Evolutionary conservation across 2,797 vertebrate species (phyloP).

Genomic region (Prionace glauca): DNA sequence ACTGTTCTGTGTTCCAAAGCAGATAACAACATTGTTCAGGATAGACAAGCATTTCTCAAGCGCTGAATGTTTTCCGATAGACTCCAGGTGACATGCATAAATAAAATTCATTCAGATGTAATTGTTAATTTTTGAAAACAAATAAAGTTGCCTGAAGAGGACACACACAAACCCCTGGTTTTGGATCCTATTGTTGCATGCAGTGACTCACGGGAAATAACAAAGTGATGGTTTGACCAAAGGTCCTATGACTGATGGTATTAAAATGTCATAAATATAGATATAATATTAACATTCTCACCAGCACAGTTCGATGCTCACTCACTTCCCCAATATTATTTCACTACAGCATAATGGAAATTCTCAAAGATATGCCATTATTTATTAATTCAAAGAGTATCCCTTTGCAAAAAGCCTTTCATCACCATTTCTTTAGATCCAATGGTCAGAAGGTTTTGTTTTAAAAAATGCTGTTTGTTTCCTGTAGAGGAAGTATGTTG

Average conservation of each 20-base stretch:
- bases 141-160: neutral
- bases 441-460: neutral
- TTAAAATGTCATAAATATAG: neutral
- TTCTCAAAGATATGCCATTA: neutral
- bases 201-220: too few relatives aligned
- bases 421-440: conserved; percentile 7
- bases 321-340: neutral
- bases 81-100: neutral
- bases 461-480: neutral
- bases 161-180: neutral
- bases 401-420: neutral
- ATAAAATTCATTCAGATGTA: neutral
- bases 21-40: neutral
- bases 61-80: neutral
- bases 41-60: neutral
- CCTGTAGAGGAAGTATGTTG: neutral
- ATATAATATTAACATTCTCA: neutral
- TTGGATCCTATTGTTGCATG: too few relatives aligned
- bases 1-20: neutral
- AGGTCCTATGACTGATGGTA: neutral
- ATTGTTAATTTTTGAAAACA: neutral
- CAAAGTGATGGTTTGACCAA: neutral
- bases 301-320: neutral
- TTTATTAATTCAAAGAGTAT: neutral
- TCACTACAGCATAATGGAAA: neutral